Base-by-base conservation (phyloP, 2,888 invertebrate genomes). In the Leptopilina myrica region DNA sequence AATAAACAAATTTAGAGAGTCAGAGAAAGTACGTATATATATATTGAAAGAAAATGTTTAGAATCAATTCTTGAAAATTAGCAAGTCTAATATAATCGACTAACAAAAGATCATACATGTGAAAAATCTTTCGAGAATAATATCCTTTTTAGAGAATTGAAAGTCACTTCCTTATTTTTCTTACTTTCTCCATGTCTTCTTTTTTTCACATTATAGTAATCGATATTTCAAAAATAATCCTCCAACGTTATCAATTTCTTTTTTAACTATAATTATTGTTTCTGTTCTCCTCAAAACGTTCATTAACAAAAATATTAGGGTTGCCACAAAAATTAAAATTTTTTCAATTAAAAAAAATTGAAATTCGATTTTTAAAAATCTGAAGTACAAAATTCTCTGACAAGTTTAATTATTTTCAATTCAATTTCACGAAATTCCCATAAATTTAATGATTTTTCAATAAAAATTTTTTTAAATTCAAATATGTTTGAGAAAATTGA, bases 81-180 rank as follows among this genome's bases (percentile, higher is more conserved):
- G 62, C 62, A 62, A 62, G 62, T 62, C 62, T 62, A 62, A 62
- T 62, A 62, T 62, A 8, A 62, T 62, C 20, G 62, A 62, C 62
- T n/a, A 62, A 62, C 62, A 62, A 62, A 62, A 62, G 62, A 62
- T 62, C 20, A 20, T 62, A 62, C 20, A 62, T 62, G 62, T 62
- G 62, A 62, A 62, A 62, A 62, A 62, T 62, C n/a, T 62, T 62
- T 9, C 62, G 62, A 62, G 62, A 62, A 62, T 62, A 62, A 62
- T 62, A 62, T 62, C 62, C 62, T 20, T 62, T 62, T 62, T 62
- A 62, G 8, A 62, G 62, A 62, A 20, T 62, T 62, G 62, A 62
- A 62, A 62, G 62, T 62, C 62, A 62, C 62, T 62, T 62, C 62
- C 62, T 62, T 62, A 62, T 62, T 62, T 62, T 62, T 62, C 62